Base-by-base conservation (phyloP, 1,140 invertebrate species). In the Brachionus rotundiformis region DNA sequence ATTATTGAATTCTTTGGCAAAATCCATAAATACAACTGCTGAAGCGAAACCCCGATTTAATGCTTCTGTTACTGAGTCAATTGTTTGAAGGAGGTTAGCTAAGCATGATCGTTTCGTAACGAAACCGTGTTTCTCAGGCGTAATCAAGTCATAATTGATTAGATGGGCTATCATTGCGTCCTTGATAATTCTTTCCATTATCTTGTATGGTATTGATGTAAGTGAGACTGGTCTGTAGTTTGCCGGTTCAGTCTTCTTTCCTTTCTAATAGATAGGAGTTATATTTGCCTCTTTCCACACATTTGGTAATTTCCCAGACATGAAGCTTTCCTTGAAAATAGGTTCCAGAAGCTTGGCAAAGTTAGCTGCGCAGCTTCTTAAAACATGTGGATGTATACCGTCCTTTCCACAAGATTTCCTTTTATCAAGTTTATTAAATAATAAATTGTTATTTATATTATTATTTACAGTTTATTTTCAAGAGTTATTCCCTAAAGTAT, bases 1-100 rank as follows among this genome's bases (percentile, higher is more conserved):
- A 6, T 13, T 71, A 61, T 83, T 81, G 63, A 83, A 82, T 23
- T 81, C 83, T 31, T 75, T 82, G 1, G 73, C 33, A 16, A 82
- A 80, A 54, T 83, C 82, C 33, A 68, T 41, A 3, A 41, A 41
- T 13, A 41, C 63, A 82, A 82, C 25, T 7, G 76, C 31, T 23
- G 83, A 73, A n/a, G 80, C 81, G 61, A 6, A 81, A 29, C 44
- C 25, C 11, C 82, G 75, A 76, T 23, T 36, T 11, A 27, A 77
- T 11, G 19, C 31, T 39, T 47, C 19, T 39, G 16, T 75, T 25
- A 75, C 33, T 31, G 33, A 75, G 71, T 75, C 71, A 10, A 75
- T 39, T 23, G 71, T 41, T 36, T 75, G 29, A 36, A 75, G 71
- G 25, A 75, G 27, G 27, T 71, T 71, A 11, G 65, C 27, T 7